Conservation (phyloP, 2,113 vertebrate species). For the Antechinus stuartii region DNA sequence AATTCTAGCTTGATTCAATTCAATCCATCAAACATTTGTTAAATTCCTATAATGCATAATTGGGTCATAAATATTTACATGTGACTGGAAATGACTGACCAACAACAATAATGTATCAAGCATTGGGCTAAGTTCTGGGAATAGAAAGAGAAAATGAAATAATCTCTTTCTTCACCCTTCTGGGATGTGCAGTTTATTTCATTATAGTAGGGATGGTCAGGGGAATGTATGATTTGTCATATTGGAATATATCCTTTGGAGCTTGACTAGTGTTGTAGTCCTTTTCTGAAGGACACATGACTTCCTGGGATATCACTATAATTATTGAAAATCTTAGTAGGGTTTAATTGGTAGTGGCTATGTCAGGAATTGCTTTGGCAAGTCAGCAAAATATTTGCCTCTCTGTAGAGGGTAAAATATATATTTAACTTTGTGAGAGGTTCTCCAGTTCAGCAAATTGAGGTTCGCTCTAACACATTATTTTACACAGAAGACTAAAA, state of each 20-base stretch:
- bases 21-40: background rate
- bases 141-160: background rate
- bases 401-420: background rate
- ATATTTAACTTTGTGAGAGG: background rate
- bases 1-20: background rate
- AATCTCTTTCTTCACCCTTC: background rate
- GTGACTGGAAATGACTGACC: background rate
- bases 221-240: background rate
- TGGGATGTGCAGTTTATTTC: background rate
- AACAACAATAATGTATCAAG: background rate
- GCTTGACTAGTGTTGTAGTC: background rate
- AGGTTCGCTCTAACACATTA: background rate
- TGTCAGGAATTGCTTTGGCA: background rate
- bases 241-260: background rate
- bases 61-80: background rate
- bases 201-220: background rate
- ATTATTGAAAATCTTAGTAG: background rate
- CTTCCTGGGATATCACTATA: background rate
- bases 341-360: background rate
- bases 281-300: background rate
- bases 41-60: background rate
- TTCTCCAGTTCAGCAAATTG: background rate
- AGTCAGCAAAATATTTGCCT: too few relatives aligned
- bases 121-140: background rate
- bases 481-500: background rate